Evolutionary conservation across 2,113 vertebrate species (phyloP), one percentile per base, ranked within the genome.

Genomic region (Catharus bicknelli): DNA sequence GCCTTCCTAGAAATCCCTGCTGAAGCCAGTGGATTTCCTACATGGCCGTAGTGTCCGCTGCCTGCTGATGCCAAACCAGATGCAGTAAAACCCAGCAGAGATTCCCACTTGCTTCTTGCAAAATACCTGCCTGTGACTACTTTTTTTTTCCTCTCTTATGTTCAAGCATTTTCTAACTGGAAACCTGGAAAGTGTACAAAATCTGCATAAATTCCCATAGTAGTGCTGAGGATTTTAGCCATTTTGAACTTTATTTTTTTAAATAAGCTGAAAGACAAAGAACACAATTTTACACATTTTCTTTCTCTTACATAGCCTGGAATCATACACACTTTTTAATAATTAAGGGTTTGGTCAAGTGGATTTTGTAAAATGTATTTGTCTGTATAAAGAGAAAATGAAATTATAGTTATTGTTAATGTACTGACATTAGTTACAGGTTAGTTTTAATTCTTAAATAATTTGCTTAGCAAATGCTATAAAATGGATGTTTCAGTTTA

Each of bases 341-440:
- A 97, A 97, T 95, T 97, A 97, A 97, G 96, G 97, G 96, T 97
- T 98, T 97, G 95, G 96, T 98, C 96, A 98, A 97, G 96, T 98
- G 97, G 96, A 97, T 97, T 98, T 97, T 97, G 97, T 97, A 97
- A 97, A 97, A 96, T 97, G 96, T 97, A 95, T 94, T 96, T 97
- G 96, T 98, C 97, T 98, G 97, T 98, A 98, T 97, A 98, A 98
- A 98, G 95, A 98, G 95, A 94, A 98, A 97, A 97, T 97, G 85
- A 97, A 97, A 96, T 95, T 93, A 97, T 98, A 98, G 97, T 97
- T 97, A 97, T 96, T 98, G 97, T 98, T 98, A 97, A 96, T 97
- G 96, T 98, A 98, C 97, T 98, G 97, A 98, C 96, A 97, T 98
- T 97, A 97, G 98, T 98, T 98, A 97, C 97, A 97, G 95, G 95